Evolutionary conservation across 2,113 vertebrate genomes (phyloP).

Genomic region (Bufo gargarizans): DNA sequence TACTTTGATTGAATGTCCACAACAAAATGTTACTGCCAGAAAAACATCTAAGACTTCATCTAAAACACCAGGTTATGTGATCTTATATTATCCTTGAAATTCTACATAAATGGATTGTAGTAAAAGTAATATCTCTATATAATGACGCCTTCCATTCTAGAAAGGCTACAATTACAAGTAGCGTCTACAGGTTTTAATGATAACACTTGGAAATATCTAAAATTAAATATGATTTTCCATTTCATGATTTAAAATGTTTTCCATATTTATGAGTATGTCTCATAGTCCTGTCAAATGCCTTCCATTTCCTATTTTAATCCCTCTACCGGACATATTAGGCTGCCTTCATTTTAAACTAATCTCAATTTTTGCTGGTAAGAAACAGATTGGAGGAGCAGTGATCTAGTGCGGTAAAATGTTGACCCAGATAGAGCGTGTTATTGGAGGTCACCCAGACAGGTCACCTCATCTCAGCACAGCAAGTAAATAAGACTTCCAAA

Average conservation of each 20-base stretch:
- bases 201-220: background rate
- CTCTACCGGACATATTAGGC: constrained; percentile 5
- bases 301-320: constrained; percentile 28
- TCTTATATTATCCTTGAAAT: background rate
- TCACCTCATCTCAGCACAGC: constrained; percentile 42
- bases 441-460: constrained; percentile 6
- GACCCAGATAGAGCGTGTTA: background rate
- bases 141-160: background rate
- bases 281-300: background rate
- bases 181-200: no score
- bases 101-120: background rate
- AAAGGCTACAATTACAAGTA: background rate
- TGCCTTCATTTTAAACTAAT: constrained; percentile 14
- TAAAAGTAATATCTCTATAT: background rate
- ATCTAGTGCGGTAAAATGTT: constrained; percentile 15
- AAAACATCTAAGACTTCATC: background rate
- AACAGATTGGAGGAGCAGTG: constrained; percentile 23
- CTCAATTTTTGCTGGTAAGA: constrained; percentile 25
- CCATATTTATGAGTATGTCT: background rate
- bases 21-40: background rate
- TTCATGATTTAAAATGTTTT: background rate
- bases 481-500: constrained; percentile 39
- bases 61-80: background rate
- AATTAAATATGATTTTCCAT: constrained; percentile 8
- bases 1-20: background rate